These are phyloP conservation scores for Helogale parvula DNA, from an alignment of 2,113 vertebrate species.

Conservation along the genomic window DNA sequence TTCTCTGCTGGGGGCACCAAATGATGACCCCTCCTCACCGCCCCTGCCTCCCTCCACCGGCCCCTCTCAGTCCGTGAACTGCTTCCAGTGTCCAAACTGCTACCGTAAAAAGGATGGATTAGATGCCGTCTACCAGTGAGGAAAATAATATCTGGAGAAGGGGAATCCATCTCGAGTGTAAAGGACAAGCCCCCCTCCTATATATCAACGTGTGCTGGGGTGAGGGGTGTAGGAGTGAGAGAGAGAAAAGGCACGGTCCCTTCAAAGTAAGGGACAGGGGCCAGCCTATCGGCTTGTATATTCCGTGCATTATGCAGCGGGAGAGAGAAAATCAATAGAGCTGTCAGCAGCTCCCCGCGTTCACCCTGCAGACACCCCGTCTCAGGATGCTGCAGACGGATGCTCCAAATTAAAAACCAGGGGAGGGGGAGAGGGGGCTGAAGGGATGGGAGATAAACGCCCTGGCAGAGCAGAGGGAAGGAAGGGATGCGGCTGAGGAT, in stretches of 20 bases:
- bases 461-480: slow-evolving; percentile 23
- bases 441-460: slow-evolving; percentile 46
- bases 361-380: not conserved
- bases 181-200: slow-evolving; percentile 36
- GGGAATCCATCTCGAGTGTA: slow-evolving; percentile 17
- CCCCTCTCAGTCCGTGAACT: not conserved
- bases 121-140: not conserved
- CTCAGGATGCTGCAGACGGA: slow-evolving; percentile 60
- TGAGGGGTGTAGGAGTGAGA: slow-evolving; percentile 17
- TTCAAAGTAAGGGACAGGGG: slow-evolving; percentile 58
- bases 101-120: not conserved
- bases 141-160: not conserved
- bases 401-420: slow-evolving; percentile 70
- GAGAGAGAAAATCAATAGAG: slow-evolving; percentile 67
- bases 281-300: not conserved
- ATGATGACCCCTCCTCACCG: not conserved
- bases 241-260: slow-evolving; percentile 36
- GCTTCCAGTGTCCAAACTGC: slow-evolving; percentile 32
- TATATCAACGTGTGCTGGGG: slow-evolving; percentile 51
- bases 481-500: not conserved
- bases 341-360: slow-evolving; percentile 64
- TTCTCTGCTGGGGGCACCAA: not conserved
- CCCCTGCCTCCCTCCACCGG: not conserved
- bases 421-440: not conserved
- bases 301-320: slow-evolving; percentile 49